phyloP scores from a whole-genome alignment of 1,140 invertebrate species.

The Brachionus manjavacas region DNA sequence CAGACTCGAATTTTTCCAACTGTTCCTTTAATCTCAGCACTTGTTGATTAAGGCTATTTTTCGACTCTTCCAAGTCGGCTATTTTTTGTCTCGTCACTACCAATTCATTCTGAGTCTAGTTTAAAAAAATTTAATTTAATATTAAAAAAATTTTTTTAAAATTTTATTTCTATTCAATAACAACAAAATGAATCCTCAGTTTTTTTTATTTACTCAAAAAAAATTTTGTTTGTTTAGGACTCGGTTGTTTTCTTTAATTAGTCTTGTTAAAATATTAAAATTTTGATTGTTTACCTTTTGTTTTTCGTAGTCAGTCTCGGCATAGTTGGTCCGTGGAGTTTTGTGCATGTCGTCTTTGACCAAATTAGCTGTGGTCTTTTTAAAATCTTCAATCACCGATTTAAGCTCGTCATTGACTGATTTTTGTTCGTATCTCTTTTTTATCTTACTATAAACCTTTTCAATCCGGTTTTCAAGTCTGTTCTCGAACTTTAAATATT shows the following conservation, averaged over 20 bases:
- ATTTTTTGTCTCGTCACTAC: constrained; percentile 21
- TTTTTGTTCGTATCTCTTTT: neutral
- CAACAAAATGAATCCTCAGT: too few relatives aligned
- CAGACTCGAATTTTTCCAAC: constrained; percentile 11
- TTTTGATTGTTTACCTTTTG: constrained; percentile 3
- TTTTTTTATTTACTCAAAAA: neutral
- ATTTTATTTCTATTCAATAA: too few relatives aligned
- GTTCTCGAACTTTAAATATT: neutral
- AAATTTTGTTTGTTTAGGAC: neutral
- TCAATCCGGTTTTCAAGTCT: constrained; percentile 20
- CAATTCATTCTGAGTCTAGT: neutral
- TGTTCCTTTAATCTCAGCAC: constrained; percentile 28
- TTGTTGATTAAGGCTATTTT: neutral
- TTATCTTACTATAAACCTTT: constrained; percentile 17
- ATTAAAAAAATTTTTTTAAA: neutral
- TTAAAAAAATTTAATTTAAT: neutral
- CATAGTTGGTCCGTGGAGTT: neutral
- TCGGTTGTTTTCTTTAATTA: neutral
- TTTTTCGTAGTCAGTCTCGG: constrained; percentile 12
- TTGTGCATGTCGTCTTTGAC: neutral
- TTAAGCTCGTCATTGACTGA: constrained; percentile 19
- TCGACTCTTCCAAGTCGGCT: constrained; percentile 28
- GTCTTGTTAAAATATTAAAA: neutral
- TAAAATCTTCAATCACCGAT: constrained; percentile 14
- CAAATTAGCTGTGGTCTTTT: neutral